Conservation (phyloP, 1,140 invertebrate genomes). For the Drosophila elegans region DNA sequence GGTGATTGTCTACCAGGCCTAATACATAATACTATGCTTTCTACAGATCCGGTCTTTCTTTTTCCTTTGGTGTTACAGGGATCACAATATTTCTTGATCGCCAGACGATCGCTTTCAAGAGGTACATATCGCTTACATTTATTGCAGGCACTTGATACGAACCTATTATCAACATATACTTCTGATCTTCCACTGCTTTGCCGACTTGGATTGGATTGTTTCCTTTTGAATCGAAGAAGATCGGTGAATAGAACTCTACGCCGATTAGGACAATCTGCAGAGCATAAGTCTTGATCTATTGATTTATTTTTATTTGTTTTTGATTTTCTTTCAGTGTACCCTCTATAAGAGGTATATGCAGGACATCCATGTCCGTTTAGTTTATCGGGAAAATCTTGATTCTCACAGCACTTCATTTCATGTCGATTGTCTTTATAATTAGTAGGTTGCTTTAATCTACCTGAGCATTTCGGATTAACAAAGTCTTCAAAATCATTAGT, state of each 20-base stretch:
- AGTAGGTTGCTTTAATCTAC: neutral
- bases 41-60: neutral
- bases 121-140: neutral
- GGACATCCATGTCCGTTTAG: neutral
- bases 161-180: neutral
- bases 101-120: neutral
- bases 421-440: neutral
- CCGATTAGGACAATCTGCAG: neutral
- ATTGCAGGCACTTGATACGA: neutral
- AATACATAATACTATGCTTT: neutral
- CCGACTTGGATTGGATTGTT: neutral
- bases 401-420: neutral
- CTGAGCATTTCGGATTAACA: neutral
- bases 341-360: neutral
- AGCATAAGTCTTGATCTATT: neutral
- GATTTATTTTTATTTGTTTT: neutral
- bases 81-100: neutral
- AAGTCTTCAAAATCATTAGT: neutral
- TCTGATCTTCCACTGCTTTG: slow-evolving; percentile 13
- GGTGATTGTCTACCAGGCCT: neutral
- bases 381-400: neutral
- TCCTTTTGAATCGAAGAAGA: neutral
- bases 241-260: neutral
- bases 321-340: neutral
- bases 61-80: neutral